Evolutionary conservation across 2,888 invertebrate genomes (phyloP).

Genomic region (Oligia latruncula): DNA sequence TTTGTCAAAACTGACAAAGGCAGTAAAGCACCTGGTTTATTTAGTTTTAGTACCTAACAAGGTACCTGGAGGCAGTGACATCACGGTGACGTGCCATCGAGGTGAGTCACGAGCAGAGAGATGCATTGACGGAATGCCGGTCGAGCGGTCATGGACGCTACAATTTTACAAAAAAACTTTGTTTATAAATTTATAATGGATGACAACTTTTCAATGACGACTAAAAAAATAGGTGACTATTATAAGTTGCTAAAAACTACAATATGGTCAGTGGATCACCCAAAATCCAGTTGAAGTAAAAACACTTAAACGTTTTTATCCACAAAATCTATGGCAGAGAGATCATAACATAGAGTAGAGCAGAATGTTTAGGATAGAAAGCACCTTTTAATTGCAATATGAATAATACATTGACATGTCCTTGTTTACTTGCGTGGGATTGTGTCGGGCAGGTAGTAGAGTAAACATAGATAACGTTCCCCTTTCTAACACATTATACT

Average conservation of each 20-base stretch:
- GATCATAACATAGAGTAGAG: slow-evolving; percentile 10
- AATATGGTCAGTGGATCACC: slow-evolving; percentile 17
- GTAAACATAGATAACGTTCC: slow-evolving; percentile 71
- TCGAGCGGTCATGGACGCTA: slow-evolving; percentile 38
- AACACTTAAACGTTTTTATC: neutral
- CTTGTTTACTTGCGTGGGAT: slow-evolving; percentile 33
- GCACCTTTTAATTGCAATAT: slow-evolving; percentile 20
- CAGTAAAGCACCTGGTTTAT: slow-evolving; percentile 35
- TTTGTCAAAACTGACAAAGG: slow-evolving; percentile 16
- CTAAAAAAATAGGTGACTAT: slow-evolving; percentile 19
- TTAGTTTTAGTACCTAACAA: slow-evolving; percentile 38
- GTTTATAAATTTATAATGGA: slow-evolving; percentile 17
- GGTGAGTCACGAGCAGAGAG: slow-evolving; percentile 75
- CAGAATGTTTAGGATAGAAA: neutral
- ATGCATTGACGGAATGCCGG: slow-evolving; percentile 68
- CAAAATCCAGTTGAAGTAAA: slow-evolving; percentile 16
- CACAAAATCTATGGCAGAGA: neutral
- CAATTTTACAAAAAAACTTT: slow-evolving; percentile 29
- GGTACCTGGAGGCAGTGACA: slow-evolving; percentile 72
- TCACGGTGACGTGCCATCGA: slow-evolving; percentile 71
- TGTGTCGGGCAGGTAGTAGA: slow-evolving; percentile 71
- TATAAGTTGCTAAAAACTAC: slow-evolving; percentile 7
- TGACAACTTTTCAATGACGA: slow-evolving; percentile 7
- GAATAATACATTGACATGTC: slow-evolving; percentile 36
- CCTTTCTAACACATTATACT: slow-evolving; percentile 71